Conservation (phyloP, 2,888 invertebrate species). For the Uropetala carovei region DNA sequence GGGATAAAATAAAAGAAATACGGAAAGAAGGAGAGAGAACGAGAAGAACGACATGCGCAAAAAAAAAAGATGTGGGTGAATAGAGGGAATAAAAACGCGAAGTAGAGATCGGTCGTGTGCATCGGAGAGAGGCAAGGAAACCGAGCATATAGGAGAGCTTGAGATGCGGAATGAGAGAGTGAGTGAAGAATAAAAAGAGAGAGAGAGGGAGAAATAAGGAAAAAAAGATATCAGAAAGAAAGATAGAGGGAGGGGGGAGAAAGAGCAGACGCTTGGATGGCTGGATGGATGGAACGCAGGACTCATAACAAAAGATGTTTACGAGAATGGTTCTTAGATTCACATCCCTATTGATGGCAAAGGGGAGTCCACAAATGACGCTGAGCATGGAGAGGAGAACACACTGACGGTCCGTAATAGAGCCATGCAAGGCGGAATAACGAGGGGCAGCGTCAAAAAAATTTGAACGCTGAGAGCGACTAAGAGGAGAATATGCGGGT, state of each 20-base stretch:
- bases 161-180: neutral
- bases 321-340: constrained; percentile 20
- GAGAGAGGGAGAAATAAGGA: neutral
- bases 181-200: neutral
- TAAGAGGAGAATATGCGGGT: neutral
- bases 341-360: constrained; percentile 29
- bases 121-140: too few relatives aligned
- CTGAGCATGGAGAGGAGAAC: constrained; percentile 8
- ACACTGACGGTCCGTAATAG: constrained; percentile 3
- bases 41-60: neutral
- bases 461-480: neutral
- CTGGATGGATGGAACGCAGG: constrained; percentile 13
- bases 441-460: neutral
- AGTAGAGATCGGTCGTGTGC: neutral
- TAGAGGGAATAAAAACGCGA: neutral
- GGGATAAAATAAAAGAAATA: too few relatives aligned
- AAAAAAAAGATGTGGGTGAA: neutral
- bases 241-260: neutral
- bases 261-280: neutral
- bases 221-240: neutral
- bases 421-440: constrained; percentile 25
- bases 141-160: neutral
- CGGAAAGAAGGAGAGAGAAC: neutral
- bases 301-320: constrained; percentile 29
- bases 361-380: neutral